phyloP scores from a whole-genome alignment of 2,113 vertebrate species.

The Phrynosoma blainvillii region DNA sequence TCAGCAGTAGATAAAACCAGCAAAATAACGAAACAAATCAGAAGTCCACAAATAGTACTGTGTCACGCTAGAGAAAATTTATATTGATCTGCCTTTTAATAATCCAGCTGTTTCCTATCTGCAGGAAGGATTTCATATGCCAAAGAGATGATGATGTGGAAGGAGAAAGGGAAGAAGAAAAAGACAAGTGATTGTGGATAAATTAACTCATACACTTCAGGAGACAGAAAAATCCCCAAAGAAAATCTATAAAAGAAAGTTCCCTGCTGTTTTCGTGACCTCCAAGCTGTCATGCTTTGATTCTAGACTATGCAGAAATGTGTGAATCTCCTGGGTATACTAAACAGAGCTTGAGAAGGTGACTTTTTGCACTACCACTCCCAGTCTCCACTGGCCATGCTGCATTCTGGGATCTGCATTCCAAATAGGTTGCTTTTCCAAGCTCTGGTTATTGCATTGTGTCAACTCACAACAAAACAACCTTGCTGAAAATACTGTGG shows the following conservation, averaged over 20 bases:
- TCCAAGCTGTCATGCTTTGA: slow-evolving; percentile 14
- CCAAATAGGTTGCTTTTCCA: too few relatives aligned
- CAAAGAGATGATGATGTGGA: slow-evolving; percentile 4
- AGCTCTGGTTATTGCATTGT: too few relatives aligned
- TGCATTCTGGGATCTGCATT: too few relatives aligned
- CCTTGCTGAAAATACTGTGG: slow-evolving; percentile 4
- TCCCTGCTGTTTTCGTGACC: not conserved
- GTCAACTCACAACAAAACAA: slow-evolving; percentile 24
- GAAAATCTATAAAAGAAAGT: slow-evolving; percentile 33
- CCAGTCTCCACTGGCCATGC: too few relatives aligned
- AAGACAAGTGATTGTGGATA: slow-evolving; percentile 38
- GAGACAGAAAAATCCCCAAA: slow-evolving; percentile 36
- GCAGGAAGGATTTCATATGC: slow-evolving; percentile 20
- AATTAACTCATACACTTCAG: slow-evolving; percentile 38
- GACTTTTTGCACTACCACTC: too few relatives aligned
- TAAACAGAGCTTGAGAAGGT: not conserved
- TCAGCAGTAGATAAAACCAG: not conserved
- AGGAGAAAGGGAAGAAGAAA: not conserved
- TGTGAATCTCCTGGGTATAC: not conserved
- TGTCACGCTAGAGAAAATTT: not conserved
- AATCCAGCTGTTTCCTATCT: slow-evolving; percentile 34
- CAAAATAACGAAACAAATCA: not conserved
- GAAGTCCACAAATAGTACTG: not conserved
- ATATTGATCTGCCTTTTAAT: slow-evolving; percentile 27
- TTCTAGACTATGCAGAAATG: slow-evolving; percentile 37